Percentiles rank a stretch among this genome's conserved stretches.
Evolutionary conservation across 2,797 vertebrate genomes (phyloP).

Genomic region (Peromyscus melanophrys): DNA sequence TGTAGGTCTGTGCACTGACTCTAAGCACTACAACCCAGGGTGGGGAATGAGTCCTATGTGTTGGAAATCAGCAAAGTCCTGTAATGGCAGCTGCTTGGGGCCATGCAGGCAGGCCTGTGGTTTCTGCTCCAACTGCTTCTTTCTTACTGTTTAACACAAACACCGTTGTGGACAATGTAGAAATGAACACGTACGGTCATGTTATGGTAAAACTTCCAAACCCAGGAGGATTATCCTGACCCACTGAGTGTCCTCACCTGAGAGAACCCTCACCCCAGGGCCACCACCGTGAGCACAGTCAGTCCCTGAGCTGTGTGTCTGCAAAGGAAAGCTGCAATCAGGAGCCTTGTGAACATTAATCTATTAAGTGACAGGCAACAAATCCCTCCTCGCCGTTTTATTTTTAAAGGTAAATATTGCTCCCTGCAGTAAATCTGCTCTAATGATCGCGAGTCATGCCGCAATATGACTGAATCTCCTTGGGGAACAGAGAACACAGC

Average conservation of each 20-base stretch:
- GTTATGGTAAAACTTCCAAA: neutral
- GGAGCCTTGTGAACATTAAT: neutral
- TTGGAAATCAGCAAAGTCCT: neutral
- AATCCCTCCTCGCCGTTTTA: neutral
- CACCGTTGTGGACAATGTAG: accelerated
- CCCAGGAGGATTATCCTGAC: neutral
- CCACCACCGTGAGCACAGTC: accelerated
- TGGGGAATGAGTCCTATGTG: accelerated
- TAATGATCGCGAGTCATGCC: slow-evolving; percentile 39
- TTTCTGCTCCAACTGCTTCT: neutral
- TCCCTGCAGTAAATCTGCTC: slow-evolving; percentile 59
- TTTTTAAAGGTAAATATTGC: slow-evolving; percentile 64
- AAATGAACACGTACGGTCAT: accelerated
- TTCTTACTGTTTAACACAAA: neutral
- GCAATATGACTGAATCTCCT: slow-evolving; percentile 40
- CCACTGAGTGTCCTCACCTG: accelerated
- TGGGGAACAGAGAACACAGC: neutral
- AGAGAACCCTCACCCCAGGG: too few species aligned
- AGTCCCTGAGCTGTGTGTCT: accelerated
- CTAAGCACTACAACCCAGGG: accelerated
- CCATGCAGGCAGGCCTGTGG: accelerated
- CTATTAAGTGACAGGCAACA: neutral
- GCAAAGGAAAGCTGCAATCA: neutral
- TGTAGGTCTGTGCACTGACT: neutral
- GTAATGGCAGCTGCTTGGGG: neutral